These are phyloP conservation scores for Engystomops pustulosus DNA, from an alignment of 2,113 vertebrate genomes.

Conservation along the genomic window DNA sequence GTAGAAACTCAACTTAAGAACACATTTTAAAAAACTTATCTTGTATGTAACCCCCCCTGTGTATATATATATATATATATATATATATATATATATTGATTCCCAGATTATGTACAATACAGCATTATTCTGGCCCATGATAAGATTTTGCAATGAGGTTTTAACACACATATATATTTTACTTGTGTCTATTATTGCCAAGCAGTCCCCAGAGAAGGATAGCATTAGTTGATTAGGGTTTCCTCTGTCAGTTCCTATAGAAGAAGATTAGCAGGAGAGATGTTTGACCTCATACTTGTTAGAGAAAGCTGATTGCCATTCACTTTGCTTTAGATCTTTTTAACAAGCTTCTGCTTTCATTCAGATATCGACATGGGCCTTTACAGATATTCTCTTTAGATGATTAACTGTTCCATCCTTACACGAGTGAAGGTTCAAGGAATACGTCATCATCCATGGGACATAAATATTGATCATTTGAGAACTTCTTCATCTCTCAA, in stretches of 20 bases:
- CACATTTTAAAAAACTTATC: too few species aligned
- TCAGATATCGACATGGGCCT: slow-evolving; percentile 44
- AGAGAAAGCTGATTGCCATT: slow-evolving; percentile 44
- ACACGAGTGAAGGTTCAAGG: background rate
- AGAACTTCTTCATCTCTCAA: background rate
- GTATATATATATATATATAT: too few species aligned
- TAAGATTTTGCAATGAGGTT: slow-evolving; percentile 2
- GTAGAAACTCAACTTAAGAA: too few species aligned
- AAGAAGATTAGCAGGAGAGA: slow-evolving; percentile 41
- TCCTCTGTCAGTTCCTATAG: slow-evolving; percentile 48
- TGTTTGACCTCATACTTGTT: slow-evolving; percentile 57
- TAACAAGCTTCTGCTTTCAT: slow-evolving; percentile 48
- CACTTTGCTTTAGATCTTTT: slow-evolving; percentile 37
- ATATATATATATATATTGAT: too few species aligned
- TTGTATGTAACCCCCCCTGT: too few species aligned
- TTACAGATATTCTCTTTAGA: slow-evolving; percentile 21
- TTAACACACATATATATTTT: background rate
- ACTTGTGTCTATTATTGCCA: slow-evolving; percentile 23
- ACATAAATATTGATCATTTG: slow-evolving; percentile 10
- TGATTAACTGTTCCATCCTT: slow-evolving; percentile 42
- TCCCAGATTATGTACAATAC: slow-evolving; percentile 6
- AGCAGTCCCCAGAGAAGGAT: slow-evolving; percentile 19
- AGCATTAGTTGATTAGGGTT: slow-evolving; percentile 58
- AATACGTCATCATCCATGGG: slow-evolving; percentile 3
- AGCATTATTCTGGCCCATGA: slow-evolving; percentile 11